These are phyloP conservation scores for Sitta carolinensis DNA, from an alignment of 2,797 vertebrate genomes.

Conservation along the genomic window DNA sequence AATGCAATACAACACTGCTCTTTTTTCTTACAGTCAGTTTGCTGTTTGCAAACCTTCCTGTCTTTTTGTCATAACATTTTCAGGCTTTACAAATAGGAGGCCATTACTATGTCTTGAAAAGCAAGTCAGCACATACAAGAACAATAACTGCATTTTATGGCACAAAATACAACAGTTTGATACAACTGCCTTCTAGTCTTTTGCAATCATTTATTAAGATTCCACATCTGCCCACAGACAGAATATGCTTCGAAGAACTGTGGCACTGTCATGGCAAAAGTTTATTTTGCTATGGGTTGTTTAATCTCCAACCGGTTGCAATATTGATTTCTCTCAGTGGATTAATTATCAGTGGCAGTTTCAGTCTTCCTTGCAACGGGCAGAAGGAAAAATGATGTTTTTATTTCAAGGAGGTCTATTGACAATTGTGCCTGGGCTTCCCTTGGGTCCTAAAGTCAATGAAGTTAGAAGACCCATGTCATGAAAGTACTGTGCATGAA, in stretches of 20 bases:
- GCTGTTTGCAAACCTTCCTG: background rate
- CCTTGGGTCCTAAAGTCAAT: constrained; percentile 64
- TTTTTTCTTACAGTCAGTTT: background rate
- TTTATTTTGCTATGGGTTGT: constrained; percentile 76
- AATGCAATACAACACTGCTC: background rate
- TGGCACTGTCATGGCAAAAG: constrained; percentile 51
- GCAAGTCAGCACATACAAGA: background rate
- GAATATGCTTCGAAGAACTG: constrained; percentile 26
- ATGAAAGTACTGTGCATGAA: constrained; percentile 42
- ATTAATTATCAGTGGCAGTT: constrained; percentile 78
- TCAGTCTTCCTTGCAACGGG: constrained; percentile 71
- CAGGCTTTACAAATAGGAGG: background rate
- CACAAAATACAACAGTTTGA: background rate
- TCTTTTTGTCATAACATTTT: background rate
- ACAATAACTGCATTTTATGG: constrained; percentile 57
- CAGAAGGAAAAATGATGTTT: constrained; percentile 79
- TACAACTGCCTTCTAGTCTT: constrained; percentile 12
- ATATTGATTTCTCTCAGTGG: constrained; percentile 79
- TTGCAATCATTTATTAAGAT: constrained; percentile 35
- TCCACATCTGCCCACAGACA: constrained; percentile 39
- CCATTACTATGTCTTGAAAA: constrained; percentile 11
- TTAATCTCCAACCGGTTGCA: constrained; percentile 73
- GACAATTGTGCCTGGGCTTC: constrained; percentile 64
- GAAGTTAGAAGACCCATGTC: constrained; percentile 57
- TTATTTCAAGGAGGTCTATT: constrained; percentile 74